Evolutionary conservation across 2,888 invertebrate genomes (phyloP), one percentile per base, ranked within the genome.

Genomic region (Hirudinaria manillensis): DNA sequence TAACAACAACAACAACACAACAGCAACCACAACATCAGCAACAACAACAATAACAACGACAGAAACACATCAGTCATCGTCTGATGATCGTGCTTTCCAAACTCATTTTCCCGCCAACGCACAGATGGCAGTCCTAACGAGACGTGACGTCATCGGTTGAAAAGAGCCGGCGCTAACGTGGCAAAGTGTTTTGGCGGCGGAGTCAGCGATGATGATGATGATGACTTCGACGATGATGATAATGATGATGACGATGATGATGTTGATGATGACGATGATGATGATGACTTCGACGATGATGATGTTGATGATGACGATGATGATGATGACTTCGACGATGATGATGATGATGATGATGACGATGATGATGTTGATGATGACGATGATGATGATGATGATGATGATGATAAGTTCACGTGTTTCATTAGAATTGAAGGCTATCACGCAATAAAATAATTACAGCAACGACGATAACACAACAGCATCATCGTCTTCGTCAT

Each of bases 311-410:
- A 45, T 68, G 68, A 68, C 68, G 67, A 74, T 74, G 55, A 51
- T 29, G 67, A 70, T 73, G 73, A 73, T 73, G 73, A 65, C n/a
- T n/a, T n/a, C 36, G 73, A 38, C 29, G 34, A 65, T 65, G 73
- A 73, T 36, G 65, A 65, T 73, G 66, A 74, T 36, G 72, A 72
- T 56, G 56, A 72, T 61, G 61, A 72, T 65, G 65, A 32, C 10
- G 21, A 73, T 73, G 73, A 24, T 0, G 29, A 67, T 32, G 74
- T 16, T 3, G 27, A 10, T 38, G 45, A 66, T 38, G 74, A 74
- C 24, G 66, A 74, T 38, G 56, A 66, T 56, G 66, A 74, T 66
- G 45, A 66, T 36, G 38, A 66, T 3, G 10, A 45, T 7, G 45
- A 45, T 4, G 45, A 7, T 45, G 45, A 45, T 45, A 10, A 38